Base-by-base conservation (phyloP, 2,888 invertebrate species). In the Aricia artaxerxes region DNA sequence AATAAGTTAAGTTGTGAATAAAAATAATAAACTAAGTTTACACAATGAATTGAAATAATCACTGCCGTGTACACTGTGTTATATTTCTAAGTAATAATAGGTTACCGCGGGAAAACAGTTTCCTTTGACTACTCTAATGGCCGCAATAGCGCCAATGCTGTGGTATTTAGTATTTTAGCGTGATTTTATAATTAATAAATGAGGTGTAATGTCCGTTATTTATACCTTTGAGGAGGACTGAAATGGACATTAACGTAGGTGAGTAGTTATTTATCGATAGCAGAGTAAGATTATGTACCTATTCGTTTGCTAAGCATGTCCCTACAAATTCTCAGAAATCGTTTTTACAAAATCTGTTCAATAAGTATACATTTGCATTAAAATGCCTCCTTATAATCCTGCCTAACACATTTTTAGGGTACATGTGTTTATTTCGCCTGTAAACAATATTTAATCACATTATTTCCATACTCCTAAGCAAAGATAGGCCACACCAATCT, bases 71-170 rank as follows among this genome's bases (percentile, higher is more conserved):
- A 82, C 79, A 80, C 82, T 85, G 78, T 82, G 81, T 82, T 81
- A 81, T 79, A 81, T 81, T 82, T 81, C 81, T 82, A 82, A 78
- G 80, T 80, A 79, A 35, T 79, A 81, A 80, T 84, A 84, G 84
- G 86, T 91, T 90, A 92, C 92, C 94, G 94, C 94, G 94, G 94
- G 94, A 94, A 94, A 94, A 91, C 89, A 89, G 90, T 90, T 89
- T 92, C 92, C 91, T 92, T 92, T 91, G 91, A 92, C 90, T 91
- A 88, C 89, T 88, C 82, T 93, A 94, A 94, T 94, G 94, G 94
- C 94, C 94, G 94, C 94, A 93, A 89, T 89, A 93, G 92, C 93
- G 92, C 92, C 92, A 93, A 93, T 93, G 91, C 93, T 89, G 89
- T 89, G 88, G 89, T 92, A 91, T 93, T 92, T 91, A 91, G 87